phyloP scores from a whole-genome alignment of 1,140 invertebrate species.

The Zaprionus kolodkinae region DNA sequence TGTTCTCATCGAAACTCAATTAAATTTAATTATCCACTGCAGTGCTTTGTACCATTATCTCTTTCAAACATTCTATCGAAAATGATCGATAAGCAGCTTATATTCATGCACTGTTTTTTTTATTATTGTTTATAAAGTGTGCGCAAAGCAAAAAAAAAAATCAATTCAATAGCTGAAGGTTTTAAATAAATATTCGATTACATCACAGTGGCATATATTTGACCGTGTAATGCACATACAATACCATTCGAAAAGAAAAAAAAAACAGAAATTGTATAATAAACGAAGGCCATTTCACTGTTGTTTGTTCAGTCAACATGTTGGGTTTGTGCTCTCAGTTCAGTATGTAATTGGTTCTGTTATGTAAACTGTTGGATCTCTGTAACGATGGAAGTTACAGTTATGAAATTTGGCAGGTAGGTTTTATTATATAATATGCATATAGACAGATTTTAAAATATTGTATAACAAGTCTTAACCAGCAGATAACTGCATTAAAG shows the following conservation, averaged over 20 bases:
- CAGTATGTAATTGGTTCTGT: neutral
- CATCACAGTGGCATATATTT: neutral
- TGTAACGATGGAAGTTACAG: neutral
- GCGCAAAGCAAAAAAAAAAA: neutral
- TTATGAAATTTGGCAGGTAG: neutral
- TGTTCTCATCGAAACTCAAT: neutral
- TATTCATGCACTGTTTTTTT: neutral
- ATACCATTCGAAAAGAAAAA: too few species aligned
- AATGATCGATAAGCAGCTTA: constrained; percentile 6
- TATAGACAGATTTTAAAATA: too few species aligned
- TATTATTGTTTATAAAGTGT: too few species aligned
- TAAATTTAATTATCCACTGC: neutral
- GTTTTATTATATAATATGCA: neutral
- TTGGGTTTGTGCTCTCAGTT: neutral
- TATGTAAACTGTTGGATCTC: neutral
- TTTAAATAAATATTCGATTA: neutral
- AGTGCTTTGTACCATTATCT: neutral
- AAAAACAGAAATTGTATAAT: neutral
- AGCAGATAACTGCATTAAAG: neutral
- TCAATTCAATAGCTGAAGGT: neutral
- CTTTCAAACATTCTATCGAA: constrained; percentile 1
- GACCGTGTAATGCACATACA: neutral
- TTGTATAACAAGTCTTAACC: too few species aligned
- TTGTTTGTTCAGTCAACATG: constrained; percentile 4
- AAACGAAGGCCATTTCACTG: neutral